Evolutionary conservation across 1,140 invertebrate genomes (phyloP).

Genomic region (Drosophila truncata): DNA sequence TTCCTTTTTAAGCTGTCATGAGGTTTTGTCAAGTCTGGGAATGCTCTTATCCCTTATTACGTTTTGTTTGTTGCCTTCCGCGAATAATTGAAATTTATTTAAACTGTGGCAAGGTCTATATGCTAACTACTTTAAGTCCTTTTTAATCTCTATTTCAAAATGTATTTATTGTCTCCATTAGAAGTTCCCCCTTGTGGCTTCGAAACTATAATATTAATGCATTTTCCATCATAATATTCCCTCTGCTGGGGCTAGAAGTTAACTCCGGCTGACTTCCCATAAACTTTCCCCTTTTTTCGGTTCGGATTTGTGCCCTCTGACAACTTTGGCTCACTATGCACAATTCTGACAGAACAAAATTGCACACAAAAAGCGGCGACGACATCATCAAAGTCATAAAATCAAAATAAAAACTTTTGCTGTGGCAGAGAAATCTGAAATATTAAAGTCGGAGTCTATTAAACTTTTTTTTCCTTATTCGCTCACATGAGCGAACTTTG

Average conservation of each 20-base stretch:
- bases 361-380: conserved; percentile 39
- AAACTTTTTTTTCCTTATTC: conserved; percentile 63
- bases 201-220: conserved; percentile 27
- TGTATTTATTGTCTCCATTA: conserved; percentile 18
- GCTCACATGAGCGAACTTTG: conserved; percentile 49
- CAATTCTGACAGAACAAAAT: conserved; percentile 20
- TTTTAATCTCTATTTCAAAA: conserved; percentile 1
- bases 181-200: conserved; percentile 9
- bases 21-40: conserved; percentile 16
- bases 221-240: conserved; percentile 40
- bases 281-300: conserved; percentile 31
- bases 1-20: conserved; percentile 35
- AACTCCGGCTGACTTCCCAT: conserved; percentile 8
- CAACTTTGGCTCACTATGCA: conserved; percentile 31
- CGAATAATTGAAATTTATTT: conserved; percentile 20
- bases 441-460: conserved; percentile 77
- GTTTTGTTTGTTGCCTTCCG: neutral
- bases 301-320: conserved; percentile 15
- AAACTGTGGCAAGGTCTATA: neutral
- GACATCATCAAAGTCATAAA: conserved; percentile 69
- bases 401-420: conserved; percentile 74
- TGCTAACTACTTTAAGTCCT: neutral
- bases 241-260: conserved; percentile 8
- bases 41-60: conserved; percentile 16
- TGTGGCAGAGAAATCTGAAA: conserved; percentile 35